phyloP scores from a whole-genome alignment of 2,797 vertebrate species.

The Loris lydekkerianus region DNA sequence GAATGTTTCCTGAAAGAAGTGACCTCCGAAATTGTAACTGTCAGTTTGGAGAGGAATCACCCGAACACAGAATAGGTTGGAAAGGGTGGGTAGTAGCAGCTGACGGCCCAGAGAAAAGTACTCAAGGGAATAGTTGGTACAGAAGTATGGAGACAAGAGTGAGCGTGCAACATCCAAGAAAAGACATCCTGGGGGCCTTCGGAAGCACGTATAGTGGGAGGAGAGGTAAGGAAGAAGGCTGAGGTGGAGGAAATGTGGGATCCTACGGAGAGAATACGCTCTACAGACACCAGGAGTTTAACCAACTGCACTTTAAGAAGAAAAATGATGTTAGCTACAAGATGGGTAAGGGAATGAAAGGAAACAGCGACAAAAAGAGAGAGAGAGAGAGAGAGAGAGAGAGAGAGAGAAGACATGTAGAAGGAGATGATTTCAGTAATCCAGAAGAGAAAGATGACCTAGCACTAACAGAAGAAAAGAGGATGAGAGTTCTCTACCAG shows the following conservation, averaged over 20 bases:
- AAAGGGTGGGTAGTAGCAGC: neutral
- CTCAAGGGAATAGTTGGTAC: neutral
- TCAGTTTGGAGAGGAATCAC: neutral
- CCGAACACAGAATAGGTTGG: neutral
- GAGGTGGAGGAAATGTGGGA: neutral
- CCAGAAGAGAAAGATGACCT: neutral
- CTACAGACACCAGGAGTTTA: neutral
- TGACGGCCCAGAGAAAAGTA: neutral
- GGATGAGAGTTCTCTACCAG: neutral
- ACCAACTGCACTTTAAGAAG: neutral
- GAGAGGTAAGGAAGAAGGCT: neutral
- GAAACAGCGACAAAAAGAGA: neutral
- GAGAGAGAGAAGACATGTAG: neutral
- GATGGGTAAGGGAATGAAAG: neutral
- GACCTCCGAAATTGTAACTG: neutral
- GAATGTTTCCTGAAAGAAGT: neutral
- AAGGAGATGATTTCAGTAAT: neutral
- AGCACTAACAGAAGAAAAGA: neutral
- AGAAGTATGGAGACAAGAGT: neutral
- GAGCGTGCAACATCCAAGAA: accelerated
- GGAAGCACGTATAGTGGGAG: neutral
- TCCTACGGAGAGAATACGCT: neutral
- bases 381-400: neutral
- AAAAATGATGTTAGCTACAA: neutral
- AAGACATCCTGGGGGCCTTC: neutral